Evolutionary conservation across 2,888 invertebrate genomes (phyloP).

Genomic region (Xylota sylvarum): DNA sequence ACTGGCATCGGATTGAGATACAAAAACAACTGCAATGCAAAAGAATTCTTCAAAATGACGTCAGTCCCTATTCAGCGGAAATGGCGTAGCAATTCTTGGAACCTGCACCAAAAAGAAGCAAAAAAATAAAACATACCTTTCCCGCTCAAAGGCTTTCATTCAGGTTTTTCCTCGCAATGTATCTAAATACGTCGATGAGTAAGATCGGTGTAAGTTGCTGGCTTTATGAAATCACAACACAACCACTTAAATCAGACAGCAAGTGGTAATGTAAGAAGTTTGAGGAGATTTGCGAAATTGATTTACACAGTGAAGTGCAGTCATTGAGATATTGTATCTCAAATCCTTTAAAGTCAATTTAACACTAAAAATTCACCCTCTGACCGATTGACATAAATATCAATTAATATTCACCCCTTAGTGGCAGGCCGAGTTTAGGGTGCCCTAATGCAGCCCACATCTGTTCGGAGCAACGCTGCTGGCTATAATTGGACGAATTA

Average conservation of each 20-base stretch:
- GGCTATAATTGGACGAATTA: constrained; percentile 60
- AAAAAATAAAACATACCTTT: not conserved
- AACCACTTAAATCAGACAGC: not conserved
- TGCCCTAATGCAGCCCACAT: constrained; percentile 69
- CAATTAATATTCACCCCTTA: constrained; percentile 72
- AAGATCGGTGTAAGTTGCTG: constrained; percentile 1
- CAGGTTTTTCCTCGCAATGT: constrained; percentile 32
- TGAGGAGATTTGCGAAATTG: not conserved
- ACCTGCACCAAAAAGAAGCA: not conserved
- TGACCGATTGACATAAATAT: constrained; percentile 62
- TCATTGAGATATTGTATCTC: constrained; percentile 1
- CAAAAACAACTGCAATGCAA: constrained; percentile 23
- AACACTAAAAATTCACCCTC: constrained; percentile 46
- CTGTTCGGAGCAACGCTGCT: constrained; percentile 43
- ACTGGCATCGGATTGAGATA: constrained; percentile 52
- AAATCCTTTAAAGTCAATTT: constrained; percentile 25
- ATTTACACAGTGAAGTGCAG: not conserved
- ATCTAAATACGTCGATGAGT: constrained; percentile 35
- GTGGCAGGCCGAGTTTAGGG: not conserved
- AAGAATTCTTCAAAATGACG: constrained; percentile 52
- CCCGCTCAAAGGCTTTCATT: constrained; percentile 33
- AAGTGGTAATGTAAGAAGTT: constrained; percentile 8
- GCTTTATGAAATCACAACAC: not conserved
- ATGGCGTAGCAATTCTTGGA: constrained; percentile 25
- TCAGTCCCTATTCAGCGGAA: constrained; percentile 58